Percentiles rank a stretch among this genome's conserved stretches.
phyloP scores from a whole-genome alignment of 1,140 invertebrate genomes.

The Centruroides sculpturatus region DNA sequence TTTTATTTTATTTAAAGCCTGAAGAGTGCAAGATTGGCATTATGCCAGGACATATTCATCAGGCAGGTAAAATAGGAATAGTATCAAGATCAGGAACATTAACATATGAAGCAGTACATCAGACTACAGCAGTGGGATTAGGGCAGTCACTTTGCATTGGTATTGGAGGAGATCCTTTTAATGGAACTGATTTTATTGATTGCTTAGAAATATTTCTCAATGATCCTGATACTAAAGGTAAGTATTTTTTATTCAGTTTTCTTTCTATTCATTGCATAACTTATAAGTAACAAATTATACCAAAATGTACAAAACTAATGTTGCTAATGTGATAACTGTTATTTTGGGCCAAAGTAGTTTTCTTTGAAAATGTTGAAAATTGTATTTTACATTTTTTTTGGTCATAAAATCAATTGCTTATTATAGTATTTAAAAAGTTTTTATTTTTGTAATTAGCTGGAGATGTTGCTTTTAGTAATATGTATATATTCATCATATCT shows the following conservation, averaged over 20 bases:
- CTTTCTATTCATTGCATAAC: not conserved
- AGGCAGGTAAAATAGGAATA: constrained; percentile 82
- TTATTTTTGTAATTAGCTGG: too few relatives aligned
- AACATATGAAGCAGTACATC: constrained; percentile 97
- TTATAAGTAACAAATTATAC: too few relatives aligned
- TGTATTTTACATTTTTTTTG: too few relatives aligned
- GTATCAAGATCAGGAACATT: constrained; percentile 96
- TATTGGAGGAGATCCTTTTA: constrained; percentile 99
- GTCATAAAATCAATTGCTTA: too few relatives aligned
- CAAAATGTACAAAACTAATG: too few relatives aligned
- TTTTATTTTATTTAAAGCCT: constrained; percentile 21
- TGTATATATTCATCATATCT: too few relatives aligned
- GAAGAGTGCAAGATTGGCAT: constrained; percentile 97
- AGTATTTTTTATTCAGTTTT: not conserved
- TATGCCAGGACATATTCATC: constrained; percentile 98
- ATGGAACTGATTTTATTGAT: constrained; percentile 99
- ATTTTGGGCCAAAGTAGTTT: too few relatives aligned
- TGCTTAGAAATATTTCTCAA: constrained; percentile 93
- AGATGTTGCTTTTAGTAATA: too few relatives aligned
- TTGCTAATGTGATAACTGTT: too few relatives aligned
- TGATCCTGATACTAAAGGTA: constrained; percentile 71
- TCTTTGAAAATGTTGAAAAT: too few relatives aligned
- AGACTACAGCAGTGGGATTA: constrained; percentile 83
- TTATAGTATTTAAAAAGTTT: too few relatives aligned
- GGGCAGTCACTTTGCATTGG: constrained; percentile 97